These are phyloP conservation scores for Heloderma charlesbogerti DNA, from an alignment of 2,113 vertebrate species.

Conservation along the genomic window DNA sequence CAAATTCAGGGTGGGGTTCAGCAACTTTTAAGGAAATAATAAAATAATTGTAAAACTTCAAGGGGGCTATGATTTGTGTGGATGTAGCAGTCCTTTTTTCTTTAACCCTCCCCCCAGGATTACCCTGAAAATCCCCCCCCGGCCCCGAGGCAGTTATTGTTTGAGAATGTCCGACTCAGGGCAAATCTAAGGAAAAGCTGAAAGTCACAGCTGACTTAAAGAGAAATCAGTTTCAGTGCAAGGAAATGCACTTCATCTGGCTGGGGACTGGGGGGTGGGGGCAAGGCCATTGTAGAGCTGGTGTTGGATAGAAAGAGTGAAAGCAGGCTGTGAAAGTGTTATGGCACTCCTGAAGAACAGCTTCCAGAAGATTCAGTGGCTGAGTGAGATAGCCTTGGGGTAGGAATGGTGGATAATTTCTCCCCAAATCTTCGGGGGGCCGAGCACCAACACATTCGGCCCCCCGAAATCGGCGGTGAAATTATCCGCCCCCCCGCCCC, in stretches of 20 bases:
- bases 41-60: background rate
- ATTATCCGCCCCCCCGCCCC: no score
- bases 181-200: background rate
- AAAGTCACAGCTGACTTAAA: background rate
- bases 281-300: conserved; percentile 96
- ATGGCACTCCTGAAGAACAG: conserved; percentile 97
- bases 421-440: no score
- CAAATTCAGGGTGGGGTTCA: background rate
- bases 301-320: conserved; percentile 97
- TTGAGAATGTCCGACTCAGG: background rate
- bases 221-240: background rate
- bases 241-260: background rate
- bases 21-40: background rate
- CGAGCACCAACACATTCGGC: no score
- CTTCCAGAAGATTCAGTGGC: conserved; percentile 93
- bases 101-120: background rate
- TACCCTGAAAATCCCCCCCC: background rate
- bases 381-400: conserved; percentile 96
- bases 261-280: no score
- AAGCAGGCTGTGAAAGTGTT: conserved; percentile 99
- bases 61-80: background rate
- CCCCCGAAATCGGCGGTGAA: no score
- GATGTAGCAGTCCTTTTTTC: background rate
- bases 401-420: no score
- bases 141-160: background rate